phyloP scores from a whole-genome alignment of 2,888 invertebrate species.

The Odontocerum albicorne region DNA sequence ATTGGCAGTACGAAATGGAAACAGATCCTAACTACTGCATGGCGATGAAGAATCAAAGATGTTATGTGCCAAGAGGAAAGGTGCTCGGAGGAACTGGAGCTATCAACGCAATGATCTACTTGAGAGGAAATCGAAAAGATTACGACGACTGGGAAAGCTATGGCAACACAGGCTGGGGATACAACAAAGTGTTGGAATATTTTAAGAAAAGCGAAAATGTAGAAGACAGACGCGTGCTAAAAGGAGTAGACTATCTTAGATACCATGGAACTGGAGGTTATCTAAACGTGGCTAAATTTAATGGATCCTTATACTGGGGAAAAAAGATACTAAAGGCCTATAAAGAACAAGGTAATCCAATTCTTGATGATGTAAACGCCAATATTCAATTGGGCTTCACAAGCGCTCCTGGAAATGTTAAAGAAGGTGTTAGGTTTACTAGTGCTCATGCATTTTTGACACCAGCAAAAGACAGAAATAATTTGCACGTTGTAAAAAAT shows the following conservation, averaged over 20 bases:
- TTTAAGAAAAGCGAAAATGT: constrained; percentile 53
- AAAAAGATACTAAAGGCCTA: constrained; percentile 49
- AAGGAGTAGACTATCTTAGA: constrained; percentile 37
- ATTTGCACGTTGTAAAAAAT: constrained; percentile 44
- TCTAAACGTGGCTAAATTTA: constrained; percentile 42
- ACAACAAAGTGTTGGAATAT: constrained; percentile 50
- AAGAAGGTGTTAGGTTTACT: constrained; percentile 52
- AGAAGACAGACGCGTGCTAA: constrained; percentile 41
- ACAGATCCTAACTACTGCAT: constrained; percentile 48
- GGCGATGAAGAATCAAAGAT: constrained; percentile 46
- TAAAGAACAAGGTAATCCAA: constrained; percentile 49
- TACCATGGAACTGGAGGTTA: constrained; percentile 51
- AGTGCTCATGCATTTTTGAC: constrained; percentile 58
- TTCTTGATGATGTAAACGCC: constrained; percentile 46
- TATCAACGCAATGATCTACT: constrained; percentile 64
- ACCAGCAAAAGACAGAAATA: constrained; percentile 40
- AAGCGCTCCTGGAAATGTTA: constrained; percentile 48
- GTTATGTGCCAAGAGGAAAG: constrained; percentile 65
- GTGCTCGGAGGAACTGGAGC: constrained; percentile 63
- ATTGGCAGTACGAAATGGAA: constrained; percentile 60
- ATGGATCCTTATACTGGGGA: constrained; percentile 40
- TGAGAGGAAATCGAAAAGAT: constrained; percentile 58
- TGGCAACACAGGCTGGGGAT: constrained; percentile 60
- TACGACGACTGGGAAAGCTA: constrained; percentile 57
- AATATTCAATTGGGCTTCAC: constrained; percentile 54